phyloP scores from a whole-genome alignment of 2,113 vertebrate species.

The Scomber colias region DNA sequence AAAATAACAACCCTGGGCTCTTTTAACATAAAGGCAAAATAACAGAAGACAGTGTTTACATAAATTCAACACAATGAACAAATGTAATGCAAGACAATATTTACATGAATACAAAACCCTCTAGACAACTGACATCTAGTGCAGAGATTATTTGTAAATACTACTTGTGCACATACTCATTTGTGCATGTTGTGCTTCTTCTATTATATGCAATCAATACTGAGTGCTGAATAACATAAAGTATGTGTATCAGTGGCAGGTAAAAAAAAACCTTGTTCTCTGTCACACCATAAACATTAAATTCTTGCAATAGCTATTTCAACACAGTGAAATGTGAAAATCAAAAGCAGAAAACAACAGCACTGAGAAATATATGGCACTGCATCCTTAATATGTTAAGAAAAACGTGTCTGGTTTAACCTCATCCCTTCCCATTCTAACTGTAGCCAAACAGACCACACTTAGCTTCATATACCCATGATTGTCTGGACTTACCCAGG shows the following conservation, averaged over 20 bases:
- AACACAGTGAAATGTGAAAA: constrained; percentile 5
- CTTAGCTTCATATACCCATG: constrained; percentile 23
- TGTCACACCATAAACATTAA: constrained; percentile 21
- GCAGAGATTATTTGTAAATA: constrained; percentile 17
- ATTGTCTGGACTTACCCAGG: constrained; percentile 18
- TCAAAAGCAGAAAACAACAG: neutral
- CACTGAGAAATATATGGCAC: neutral
- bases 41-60: constrained; percentile 22
- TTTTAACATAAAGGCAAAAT: constrained; percentile 17
- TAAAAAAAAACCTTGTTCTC: neutral
- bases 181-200: neutral
- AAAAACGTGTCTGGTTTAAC: constrained; percentile 46
- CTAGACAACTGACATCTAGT: constrained; percentile 6
- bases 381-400: constrained; percentile 2
- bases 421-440: neutral
- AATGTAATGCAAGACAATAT: constrained; percentile 37
- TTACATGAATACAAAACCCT: constrained; percentile 15
- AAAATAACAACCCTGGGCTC: constrained; percentile 23
- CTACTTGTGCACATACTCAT: neutral
- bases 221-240: constrained; percentile 2
- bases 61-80: constrained; percentile 14
- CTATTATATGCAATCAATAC: constrained; percentile 27
- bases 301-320: neutral
- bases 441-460: constrained; percentile 18
- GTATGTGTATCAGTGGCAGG: constrained; percentile 1